Evolutionary conservation across 2,113 vertebrate genomes (phyloP).

Genomic region (Variabilichromis moorii): DNA sequence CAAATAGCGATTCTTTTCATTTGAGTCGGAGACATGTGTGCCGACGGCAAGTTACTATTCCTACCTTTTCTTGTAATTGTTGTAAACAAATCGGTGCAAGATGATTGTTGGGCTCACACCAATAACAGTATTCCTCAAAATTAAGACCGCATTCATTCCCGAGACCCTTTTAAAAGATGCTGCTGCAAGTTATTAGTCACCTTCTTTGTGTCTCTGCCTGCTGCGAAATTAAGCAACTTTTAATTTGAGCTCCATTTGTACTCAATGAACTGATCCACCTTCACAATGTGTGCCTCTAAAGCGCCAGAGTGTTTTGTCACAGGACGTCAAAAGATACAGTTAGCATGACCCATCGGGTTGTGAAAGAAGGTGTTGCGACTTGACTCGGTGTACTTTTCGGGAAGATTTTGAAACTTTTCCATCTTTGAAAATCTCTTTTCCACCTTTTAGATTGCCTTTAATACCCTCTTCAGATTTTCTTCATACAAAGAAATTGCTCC

Average conservation of each 20-base stretch:
- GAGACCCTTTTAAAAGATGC: background rate
- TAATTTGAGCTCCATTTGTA: background rate
- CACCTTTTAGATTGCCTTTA: background rate
- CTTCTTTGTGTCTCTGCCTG: background rate
- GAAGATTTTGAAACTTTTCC: background rate
- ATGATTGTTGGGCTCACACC: background rate
- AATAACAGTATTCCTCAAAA: background rate
- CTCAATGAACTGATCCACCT: background rate
- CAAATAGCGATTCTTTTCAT: background rate
- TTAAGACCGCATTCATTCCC: background rate
- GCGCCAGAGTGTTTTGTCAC: background rate
- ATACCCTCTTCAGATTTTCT: background rate
- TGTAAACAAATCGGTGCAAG: background rate
- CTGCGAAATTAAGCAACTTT: background rate
- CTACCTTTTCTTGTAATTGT: background rate
- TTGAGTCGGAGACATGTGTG: background rate
- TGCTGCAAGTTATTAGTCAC: background rate
- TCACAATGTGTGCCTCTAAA: background rate
- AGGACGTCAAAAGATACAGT: background rate
- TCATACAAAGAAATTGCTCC: too few relatives aligned
- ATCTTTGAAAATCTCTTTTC: background rate
- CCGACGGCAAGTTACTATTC: background rate
- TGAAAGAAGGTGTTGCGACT: background rate
- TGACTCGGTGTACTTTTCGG: background rate
- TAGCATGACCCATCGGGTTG: background rate